These are phyloP conservation scores for Babyrousa celebensis DNA, from an alignment of 2,797 vertebrate species.

Conservation along the genomic window DNA sequence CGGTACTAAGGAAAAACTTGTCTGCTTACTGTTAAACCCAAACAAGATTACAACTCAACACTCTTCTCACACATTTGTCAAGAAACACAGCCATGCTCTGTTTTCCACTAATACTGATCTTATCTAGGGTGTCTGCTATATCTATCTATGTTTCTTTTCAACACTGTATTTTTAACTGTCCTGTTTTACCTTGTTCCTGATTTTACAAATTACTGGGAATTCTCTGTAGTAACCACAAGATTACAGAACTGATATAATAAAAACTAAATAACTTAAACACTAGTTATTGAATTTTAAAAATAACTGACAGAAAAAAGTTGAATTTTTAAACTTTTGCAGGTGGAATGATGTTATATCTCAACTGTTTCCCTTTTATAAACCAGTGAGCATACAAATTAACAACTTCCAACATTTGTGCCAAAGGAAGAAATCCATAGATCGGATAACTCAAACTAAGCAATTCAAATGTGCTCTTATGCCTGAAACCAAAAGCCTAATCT, in stretches of 20 bases:
- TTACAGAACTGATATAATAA: slow-evolving; percentile 62
- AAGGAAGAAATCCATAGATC: not conserved
- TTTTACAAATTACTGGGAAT: slow-evolving; percentile 56
- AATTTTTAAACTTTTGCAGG: slow-evolving; percentile 24
- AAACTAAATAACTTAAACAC: slow-evolving; percentile 35
- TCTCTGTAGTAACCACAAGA: slow-evolving; percentile 40
- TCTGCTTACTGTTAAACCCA: not conserved
- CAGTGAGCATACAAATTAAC: slow-evolving; percentile 17
- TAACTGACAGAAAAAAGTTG: not conserved
- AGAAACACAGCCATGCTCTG: slow-evolving; percentile 1
- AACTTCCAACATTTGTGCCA: slow-evolving; percentile 4
- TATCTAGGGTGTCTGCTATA: not conserved
- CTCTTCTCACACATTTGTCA: not conserved
- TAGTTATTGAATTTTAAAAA: slow-evolving; percentile 17
- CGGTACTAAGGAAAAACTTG: not conserved
- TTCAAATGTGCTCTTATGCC: slow-evolving; percentile 24
- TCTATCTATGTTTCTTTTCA: slow-evolving; percentile 5
- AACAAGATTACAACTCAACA: not conserved
- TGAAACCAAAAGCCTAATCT: slow-evolving; percentile 43
- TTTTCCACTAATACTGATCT: not conserved
- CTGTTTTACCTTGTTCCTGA: not conserved
- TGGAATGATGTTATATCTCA: slow-evolving; percentile 6
- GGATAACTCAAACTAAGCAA: slow-evolving; percentile 37
- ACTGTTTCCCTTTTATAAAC: slow-evolving; percentile 18
- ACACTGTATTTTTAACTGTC: slow-evolving; percentile 8